Conservation (phyloP, 2,888 invertebrate genomes). For the Phytoseiulus persimilis region DNA sequence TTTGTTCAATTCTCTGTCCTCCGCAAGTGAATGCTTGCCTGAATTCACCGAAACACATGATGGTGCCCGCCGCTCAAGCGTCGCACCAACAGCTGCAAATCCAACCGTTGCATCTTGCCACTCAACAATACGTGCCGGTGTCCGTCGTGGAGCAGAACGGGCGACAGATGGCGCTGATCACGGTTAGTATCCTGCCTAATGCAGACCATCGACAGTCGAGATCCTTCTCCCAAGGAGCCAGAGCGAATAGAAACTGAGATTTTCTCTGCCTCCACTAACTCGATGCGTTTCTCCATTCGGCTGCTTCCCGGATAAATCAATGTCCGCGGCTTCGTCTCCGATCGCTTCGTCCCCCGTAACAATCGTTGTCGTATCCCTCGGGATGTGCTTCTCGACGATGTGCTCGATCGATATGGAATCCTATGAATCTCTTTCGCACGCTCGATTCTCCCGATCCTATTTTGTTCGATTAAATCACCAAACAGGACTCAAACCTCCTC, state of each 20-base stretch:
- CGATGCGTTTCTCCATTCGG: neutral
- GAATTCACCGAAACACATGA: conserved; percentile 64
- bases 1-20: conserved; percentile 86
- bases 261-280: neutral
- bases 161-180: conserved; percentile 64
- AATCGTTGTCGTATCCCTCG: neutral
- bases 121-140: conserved; percentile 80
- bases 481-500: conserved; percentile 37
- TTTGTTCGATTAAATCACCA: neutral
- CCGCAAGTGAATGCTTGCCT: conserved; percentile 50
- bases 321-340: neutral
- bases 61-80: conserved; percentile 54
- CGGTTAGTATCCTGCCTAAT: conserved; percentile 53
- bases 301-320: conserved; percentile 8
- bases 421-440: neutral
- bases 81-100: conserved; percentile 65
- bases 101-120: conserved; percentile 62
- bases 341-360: neutral
- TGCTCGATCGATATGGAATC: neutral
- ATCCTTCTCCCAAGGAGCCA: too few relatives aligned
- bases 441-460: neutral
- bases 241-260: neutral
- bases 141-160: conserved; percentile 82
- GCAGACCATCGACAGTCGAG: neutral
- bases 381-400: neutral